Conservation (phyloP, 2,113 vertebrate genomes). For the Myxocyprinus asiaticus region DNA sequence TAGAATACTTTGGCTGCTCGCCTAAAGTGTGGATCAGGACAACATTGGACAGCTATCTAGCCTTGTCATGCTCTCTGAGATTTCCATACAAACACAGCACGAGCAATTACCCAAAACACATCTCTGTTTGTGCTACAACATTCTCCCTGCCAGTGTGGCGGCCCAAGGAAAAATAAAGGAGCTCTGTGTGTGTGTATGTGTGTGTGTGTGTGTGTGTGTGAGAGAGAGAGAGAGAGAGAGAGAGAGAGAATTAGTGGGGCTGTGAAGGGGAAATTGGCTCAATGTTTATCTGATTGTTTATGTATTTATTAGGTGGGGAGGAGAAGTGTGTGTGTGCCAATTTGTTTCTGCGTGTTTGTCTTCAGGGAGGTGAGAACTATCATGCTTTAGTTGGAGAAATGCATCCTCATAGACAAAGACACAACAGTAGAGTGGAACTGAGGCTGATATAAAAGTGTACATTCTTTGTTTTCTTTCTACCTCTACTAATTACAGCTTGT, state of each 20-base stretch:
- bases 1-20: slow-evolving; percentile 99
- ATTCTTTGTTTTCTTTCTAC: slow-evolving; percentile 51
- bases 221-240: slow-evolving; percentile 10
- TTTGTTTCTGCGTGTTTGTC: slow-evolving; percentile 56
- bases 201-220: slow-evolving; percentile 40
- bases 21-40: slow-evolving; percentile 99
- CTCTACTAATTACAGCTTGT: slow-evolving; percentile 48
- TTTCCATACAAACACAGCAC: slow-evolving; percentile 99
- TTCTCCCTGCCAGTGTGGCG: slow-evolving; percentile 77
- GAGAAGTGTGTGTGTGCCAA: slow-evolving; percentile 59
- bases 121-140: slow-evolving; percentile 93
- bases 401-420: slow-evolving; percentile 74
- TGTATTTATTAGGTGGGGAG: slow-evolving; percentile 72
- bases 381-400: slow-evolving; percentile 50
- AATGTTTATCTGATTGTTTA: slow-evolving; percentile 72
- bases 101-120: slow-evolving; percentile 93
- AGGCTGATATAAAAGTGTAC: slow-evolving; percentile 68
- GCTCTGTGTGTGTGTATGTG: slow-evolving; percentile 44
- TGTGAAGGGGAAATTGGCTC: slow-evolving; percentile 70
- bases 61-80: slow-evolving; percentile 98
- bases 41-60: slow-evolving; percentile 98
- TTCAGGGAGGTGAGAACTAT: slow-evolving; percentile 61
- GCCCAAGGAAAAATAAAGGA: slow-evolving; percentile 76
- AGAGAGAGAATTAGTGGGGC: slow-evolving; percentile 47
- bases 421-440: slow-evolving; percentile 69